phyloP scores from a whole-genome alignment of 2,797 vertebrate species.

The Poeciliopsis presidionis region DNA sequence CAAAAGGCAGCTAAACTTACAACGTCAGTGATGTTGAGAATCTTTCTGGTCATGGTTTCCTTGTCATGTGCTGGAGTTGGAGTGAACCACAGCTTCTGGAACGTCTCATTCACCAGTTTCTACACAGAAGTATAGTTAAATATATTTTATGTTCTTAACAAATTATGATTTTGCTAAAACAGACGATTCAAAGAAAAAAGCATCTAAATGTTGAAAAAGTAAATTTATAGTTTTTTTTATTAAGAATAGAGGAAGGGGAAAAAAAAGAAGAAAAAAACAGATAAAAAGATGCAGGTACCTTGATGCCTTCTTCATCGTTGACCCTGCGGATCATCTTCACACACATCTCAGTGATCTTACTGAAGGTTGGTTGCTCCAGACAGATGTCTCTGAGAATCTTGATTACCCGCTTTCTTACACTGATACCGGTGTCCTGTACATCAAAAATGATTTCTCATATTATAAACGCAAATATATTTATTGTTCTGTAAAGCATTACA shows the following conservation, averaged over 20 bases:
- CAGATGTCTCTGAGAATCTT: constrained; percentile 98
- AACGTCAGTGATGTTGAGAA: constrained; percentile 98
- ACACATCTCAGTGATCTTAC: constrained; percentile 98
- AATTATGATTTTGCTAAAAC: neutral
- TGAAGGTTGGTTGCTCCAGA: constrained; percentile 95
- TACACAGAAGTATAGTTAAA: constrained; percentile 53
- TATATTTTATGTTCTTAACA: neutral
- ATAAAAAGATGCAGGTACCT: constrained; percentile 76
- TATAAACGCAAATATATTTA: neutral
- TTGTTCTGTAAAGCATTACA: neutral
- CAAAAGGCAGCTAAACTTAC: constrained; percentile 71
- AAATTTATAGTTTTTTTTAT: neutral
- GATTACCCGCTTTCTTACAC: constrained; percentile 96
- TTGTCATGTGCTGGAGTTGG: constrained; percentile 94
- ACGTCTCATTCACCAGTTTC: constrained; percentile 99
- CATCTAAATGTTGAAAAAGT: neutral
- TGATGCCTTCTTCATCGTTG: constrained; percentile 98
- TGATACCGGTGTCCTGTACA: constrained; percentile 95
- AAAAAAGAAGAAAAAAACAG: neutral
- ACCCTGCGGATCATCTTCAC: constrained; percentile 99
- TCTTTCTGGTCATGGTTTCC: constrained; percentile 96
- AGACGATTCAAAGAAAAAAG: neutral
- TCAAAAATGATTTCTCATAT: constrained; percentile 11
- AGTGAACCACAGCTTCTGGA: constrained; percentile 99
- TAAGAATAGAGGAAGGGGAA: neutral